Evolutionary conservation across 2,113 vertebrate genomes (phyloP).

Genomic region (Catagonus wagneri): DNA sequence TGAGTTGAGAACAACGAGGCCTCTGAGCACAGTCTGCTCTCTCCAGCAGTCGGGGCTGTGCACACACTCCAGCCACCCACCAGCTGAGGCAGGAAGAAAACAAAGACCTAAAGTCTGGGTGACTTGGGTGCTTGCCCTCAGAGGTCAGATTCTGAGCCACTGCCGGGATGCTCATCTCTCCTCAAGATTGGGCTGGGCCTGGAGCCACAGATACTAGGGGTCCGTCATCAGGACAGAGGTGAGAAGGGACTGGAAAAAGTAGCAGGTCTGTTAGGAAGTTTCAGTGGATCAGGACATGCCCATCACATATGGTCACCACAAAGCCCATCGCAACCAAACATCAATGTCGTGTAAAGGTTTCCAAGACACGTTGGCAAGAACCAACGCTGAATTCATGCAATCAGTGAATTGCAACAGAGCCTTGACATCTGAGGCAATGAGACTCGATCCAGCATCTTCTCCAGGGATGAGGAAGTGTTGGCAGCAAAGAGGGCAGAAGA

Average conservation of each 20-base stretch:
- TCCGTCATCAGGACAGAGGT: background rate
- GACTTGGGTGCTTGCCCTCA: background rate
- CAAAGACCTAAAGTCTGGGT: background rate
- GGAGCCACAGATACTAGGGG: background rate
- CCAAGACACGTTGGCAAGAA: background rate
- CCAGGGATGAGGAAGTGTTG: background rate
- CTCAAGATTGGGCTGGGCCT: background rate
- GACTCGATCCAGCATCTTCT: background rate
- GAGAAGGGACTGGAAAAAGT: background rate
- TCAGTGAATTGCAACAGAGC: background rate
- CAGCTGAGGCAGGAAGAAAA: background rate
- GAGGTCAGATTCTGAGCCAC: background rate
- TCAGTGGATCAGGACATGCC: accelerated
- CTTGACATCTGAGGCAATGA: background rate
- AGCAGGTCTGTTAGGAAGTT: background rate
- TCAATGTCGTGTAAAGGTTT: background rate
- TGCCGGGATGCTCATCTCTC: background rate
- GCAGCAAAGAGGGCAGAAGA: background rate
- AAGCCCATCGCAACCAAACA: background rate
- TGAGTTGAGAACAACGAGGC: background rate
- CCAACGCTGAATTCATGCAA: background rate
- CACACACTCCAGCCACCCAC: background rate
- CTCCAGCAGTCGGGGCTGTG: too few relatives aligned
- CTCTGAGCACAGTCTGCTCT: background rate
- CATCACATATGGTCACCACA: background rate